phyloP scores from a whole-genome alignment of 2,888 invertebrate species.

The Euzophera pinguis region DNA sequence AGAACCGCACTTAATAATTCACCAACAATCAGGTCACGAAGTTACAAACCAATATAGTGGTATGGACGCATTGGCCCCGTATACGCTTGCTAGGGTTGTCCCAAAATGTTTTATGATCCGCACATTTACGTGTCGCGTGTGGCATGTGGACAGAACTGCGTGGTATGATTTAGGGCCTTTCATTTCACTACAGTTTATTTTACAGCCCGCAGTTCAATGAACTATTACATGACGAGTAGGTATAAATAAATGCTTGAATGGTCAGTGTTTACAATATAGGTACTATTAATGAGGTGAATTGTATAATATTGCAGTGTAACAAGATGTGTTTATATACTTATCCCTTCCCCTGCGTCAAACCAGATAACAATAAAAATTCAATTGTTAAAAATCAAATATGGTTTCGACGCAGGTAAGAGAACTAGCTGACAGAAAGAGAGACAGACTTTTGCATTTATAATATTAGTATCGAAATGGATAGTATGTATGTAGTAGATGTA shows the following conservation, averaged over 20 bases:
- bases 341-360: too few species aligned
- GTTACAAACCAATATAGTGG: constrained; percentile 19
- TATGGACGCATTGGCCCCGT: constrained; percentile 8
- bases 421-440: too few species aligned
- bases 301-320: too few species aligned
- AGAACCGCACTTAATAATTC: constrained; percentile 16
- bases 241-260: background rate
- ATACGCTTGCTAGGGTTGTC: constrained; percentile 3
- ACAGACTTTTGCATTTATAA: too few species aligned
- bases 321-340: too few species aligned
- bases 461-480: too few species aligned
- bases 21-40: constrained; percentile 24
- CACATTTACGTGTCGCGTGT: constrained; percentile 18
- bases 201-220: constrained; percentile 14
- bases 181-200: constrained; percentile 28
- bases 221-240: constrained; percentile 6
- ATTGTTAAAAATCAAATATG: too few species aligned
- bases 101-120: constrained; percentile 11
- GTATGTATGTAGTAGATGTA: too few species aligned
- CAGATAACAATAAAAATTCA: too few species aligned
- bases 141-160: constrained; percentile 27
- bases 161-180: constrained; percentile 28
- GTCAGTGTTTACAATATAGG: background rate
- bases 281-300: background rate
- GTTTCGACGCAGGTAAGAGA: too few species aligned